phyloP scores from a whole-genome alignment of 2,113 vertebrate genomes.

The Callorhinus ursinus region DNA sequence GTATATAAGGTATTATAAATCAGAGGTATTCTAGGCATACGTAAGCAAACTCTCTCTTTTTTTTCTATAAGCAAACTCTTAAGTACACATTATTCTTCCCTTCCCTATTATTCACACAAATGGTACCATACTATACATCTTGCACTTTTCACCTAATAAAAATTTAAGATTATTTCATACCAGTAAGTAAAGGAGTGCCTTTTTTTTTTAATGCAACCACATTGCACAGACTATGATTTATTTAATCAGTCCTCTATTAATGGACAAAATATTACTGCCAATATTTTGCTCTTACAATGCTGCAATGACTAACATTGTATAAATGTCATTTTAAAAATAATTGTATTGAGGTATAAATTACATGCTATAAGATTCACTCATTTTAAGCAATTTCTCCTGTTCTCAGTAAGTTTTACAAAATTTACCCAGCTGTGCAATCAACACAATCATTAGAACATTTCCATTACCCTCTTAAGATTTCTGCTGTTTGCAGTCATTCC shows the following conservation, averaged over 20 bases:
- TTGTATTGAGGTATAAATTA: background rate
- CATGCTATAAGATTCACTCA: background rate
- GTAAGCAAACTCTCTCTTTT: conserved; percentile 8
- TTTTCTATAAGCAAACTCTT: background rate
- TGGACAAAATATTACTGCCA: background rate
- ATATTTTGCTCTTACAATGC: background rate
- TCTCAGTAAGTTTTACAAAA: conserved; percentile 15
- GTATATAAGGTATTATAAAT: background rate
- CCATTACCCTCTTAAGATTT: background rate
- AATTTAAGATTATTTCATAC: background rate
- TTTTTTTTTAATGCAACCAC: background rate
- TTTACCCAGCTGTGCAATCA: background rate
- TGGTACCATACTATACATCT: background rate
- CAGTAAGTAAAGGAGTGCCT: background rate
- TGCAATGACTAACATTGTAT: background rate
- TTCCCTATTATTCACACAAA: background rate
- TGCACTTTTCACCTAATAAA: conserved; percentile 13
- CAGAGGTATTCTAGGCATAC: background rate
- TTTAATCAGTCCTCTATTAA: background rate
- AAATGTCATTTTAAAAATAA: background rate
- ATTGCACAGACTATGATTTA: background rate
- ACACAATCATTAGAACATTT: background rate
- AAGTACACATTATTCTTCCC: background rate
- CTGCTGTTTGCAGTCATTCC: background rate
- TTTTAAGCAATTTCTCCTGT: background rate